Conservation (phyloP, 2,113 vertebrate genomes). For the Burhinus oedicnemus region DNA sequence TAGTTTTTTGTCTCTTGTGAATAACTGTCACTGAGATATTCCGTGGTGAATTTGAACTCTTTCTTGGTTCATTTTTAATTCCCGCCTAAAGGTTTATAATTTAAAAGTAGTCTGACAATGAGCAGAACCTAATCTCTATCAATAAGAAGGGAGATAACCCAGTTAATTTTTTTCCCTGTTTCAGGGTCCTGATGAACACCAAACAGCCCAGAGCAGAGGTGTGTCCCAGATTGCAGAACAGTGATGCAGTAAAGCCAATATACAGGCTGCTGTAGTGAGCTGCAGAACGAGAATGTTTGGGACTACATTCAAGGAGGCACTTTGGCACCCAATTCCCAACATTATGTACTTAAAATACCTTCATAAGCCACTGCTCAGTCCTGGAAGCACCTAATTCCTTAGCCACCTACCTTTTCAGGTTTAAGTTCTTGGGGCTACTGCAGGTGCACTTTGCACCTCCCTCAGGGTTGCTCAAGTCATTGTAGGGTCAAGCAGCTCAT, state of each 20-base stretch:
- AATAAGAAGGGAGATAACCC: neutral
- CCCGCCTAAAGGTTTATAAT: neutral
- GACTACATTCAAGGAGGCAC: too few relatives aligned
- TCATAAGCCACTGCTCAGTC: too few relatives aligned
- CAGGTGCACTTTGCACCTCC: too few relatives aligned
- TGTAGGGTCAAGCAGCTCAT: too few relatives aligned
- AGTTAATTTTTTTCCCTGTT: neutral
- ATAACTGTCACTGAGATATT: neutral
- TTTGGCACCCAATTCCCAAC: too few relatives aligned
- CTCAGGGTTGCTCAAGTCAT: too few relatives aligned
- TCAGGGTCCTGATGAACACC: neutral
- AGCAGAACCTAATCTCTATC: neutral
- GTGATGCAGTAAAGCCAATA: neutral
- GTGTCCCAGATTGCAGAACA: neutral
- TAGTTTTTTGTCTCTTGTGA: neutral
- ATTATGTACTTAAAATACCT: too few relatives aligned
- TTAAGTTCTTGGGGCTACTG: too few relatives aligned
- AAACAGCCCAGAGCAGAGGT: neutral
- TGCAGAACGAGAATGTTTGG: neutral
- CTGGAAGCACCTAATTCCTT: too few relatives aligned
- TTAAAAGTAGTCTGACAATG: neutral
- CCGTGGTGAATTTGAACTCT: neutral
- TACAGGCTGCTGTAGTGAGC: neutral
- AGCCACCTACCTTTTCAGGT: too few relatives aligned
- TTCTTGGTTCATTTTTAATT: constrained; percentile 13